Percentiles rank a stretch among this genome's conserved stretches.
Evolutionary conservation across 1,140 invertebrate genomes (phyloP).

Genomic region (Ganaspis sp.): DNA sequence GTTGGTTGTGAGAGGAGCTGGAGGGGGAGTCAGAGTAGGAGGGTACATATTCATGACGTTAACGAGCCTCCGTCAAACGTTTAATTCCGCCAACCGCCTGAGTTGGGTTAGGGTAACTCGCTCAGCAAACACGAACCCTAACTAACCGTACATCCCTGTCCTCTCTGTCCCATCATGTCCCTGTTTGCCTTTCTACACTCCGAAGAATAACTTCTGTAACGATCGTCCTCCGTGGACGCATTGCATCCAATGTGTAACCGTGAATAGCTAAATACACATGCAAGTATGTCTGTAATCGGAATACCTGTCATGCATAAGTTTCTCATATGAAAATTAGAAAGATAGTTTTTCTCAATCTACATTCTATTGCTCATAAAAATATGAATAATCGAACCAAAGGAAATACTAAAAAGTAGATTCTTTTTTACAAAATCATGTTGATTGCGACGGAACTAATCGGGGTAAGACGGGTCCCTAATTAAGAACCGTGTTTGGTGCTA

Average conservation of each 20-base stretch:
- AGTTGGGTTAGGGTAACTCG: slow-evolving; percentile 76
- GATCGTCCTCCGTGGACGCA: slow-evolving; percentile 49
- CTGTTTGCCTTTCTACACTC: slow-evolving; percentile 71
- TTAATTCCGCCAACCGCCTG: slow-evolving; percentile 77
- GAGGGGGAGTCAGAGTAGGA: slow-evolving; percentile 63
- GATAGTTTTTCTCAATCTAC: too few relatives aligned
- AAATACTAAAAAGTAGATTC: too few relatives aligned
- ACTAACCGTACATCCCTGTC: slow-evolving; percentile 75
- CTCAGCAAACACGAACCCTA: slow-evolving; percentile 76
- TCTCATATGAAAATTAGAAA: too few relatives aligned
- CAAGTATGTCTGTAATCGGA: not conserved
- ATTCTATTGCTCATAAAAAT: too few relatives aligned
- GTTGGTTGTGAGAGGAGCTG: slow-evolving; percentile 46
- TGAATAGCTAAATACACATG: slow-evolving; percentile 33
- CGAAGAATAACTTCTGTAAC: slow-evolving; percentile 66
- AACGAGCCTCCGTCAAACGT: slow-evolving; percentile 77
- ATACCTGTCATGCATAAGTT: too few relatives aligned
- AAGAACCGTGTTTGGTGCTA: too few relatives aligned
- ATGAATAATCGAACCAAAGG: too few relatives aligned
- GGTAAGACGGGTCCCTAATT: too few relatives aligned
- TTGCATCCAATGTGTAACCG: slow-evolving; percentile 28
- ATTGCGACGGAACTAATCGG: too few relatives aligned
- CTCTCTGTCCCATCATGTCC: slow-evolving; percentile 57
- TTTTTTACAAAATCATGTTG: too few relatives aligned
- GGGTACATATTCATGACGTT: slow-evolving; percentile 78